Evolutionary conservation across 2,797 vertebrate genomes (phyloP).

Genomic region (Silurus lanzhouensis): DNA sequence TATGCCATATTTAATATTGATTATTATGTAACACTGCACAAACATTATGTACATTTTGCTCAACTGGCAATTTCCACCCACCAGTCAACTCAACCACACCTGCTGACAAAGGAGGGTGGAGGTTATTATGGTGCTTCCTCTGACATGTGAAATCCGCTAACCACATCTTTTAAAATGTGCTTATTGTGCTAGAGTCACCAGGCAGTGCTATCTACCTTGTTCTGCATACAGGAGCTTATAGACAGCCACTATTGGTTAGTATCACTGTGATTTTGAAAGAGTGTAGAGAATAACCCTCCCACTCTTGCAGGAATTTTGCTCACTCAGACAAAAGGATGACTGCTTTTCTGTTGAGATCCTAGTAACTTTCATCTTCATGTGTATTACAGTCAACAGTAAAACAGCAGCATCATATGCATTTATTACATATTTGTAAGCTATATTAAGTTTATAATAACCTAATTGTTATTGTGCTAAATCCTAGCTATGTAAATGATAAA

Average conservation of each 20-base stretch:
- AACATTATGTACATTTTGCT: neutral
- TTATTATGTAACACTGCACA: neutral
- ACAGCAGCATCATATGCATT: too few relatives aligned
- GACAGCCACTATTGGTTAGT: neutral
- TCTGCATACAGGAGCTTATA: neutral
- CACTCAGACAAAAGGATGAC: neutral
- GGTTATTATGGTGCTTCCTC: neutral
- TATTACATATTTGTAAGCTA: too few relatives aligned
- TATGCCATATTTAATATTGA: neutral
- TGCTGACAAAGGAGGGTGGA: neutral
- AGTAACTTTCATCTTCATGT: neutral
- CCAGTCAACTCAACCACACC: neutral
- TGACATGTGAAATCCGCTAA: neutral
- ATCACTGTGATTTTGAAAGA: neutral
- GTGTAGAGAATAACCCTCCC: neutral
- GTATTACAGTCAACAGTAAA: neutral
- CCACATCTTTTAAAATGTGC: neutral
- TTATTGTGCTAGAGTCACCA: neutral
- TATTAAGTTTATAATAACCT: too few relatives aligned
- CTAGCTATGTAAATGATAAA: too few relatives aligned
- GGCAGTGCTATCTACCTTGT: neutral
- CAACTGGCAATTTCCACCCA: neutral
- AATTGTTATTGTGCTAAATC: too few relatives aligned
- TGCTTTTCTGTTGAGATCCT: neutral
- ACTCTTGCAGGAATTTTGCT: neutral